A percentile compares a stretch with the other conserved stretches of the same genome.
Evolutionary conservation across 1,140 invertebrate genomes (phyloP).

Genomic region (Sitophilus oryzae): DNA sequence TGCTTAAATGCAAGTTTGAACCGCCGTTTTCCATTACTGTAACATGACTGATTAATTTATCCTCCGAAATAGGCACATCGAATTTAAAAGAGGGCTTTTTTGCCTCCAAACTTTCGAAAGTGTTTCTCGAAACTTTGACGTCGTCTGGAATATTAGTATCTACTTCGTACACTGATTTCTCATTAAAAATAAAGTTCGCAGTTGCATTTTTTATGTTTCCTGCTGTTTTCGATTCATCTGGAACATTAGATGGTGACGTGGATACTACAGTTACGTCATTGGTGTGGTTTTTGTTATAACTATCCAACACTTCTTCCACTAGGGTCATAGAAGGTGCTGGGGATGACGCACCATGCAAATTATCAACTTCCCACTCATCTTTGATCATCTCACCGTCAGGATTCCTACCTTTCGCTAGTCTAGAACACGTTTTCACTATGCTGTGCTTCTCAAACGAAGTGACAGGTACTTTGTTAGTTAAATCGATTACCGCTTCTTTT

Average conservation of each 20-base stretch:
- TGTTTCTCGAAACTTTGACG: constrained; percentile 53
- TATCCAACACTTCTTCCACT: constrained; percentile 22
- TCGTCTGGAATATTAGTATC: constrained; percentile 56
- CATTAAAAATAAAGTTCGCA: constrained; percentile 34
- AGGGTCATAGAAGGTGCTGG: constrained; percentile 9
- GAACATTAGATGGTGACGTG: constrained; percentile 4
- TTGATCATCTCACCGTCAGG: constrained; percentile 14
- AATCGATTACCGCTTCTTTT: constrained; percentile 16
- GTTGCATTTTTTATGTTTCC: constrained; percentile 18
- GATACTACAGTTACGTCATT: constrained; percentile 14
- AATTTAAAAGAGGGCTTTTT: constrained; percentile 38
- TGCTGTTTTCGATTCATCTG: constrained; percentile 23
- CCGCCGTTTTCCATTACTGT: constrained; percentile 31
- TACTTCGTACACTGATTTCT: constrained; percentile 24
- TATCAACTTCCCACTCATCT: constrained; percentile 21
- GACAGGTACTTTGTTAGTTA: constrained; percentile 7
- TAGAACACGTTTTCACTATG: constrained; percentile 9
- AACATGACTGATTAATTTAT: constrained; percentile 23
- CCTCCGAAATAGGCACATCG: constrained; percentile 47
- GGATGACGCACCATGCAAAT: constrained; percentile 4
- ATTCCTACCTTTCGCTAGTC: constrained; percentile 8
- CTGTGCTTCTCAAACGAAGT: constrained; percentile 16
- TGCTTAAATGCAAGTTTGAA: constrained; percentile 29
- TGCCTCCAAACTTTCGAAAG: constrained; percentile 51
- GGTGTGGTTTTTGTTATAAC: constrained; percentile 18